phyloP scores from a whole-genome alignment of 2,113 vertebrate species.

The Mesoclemmys tuberculata region DNA sequence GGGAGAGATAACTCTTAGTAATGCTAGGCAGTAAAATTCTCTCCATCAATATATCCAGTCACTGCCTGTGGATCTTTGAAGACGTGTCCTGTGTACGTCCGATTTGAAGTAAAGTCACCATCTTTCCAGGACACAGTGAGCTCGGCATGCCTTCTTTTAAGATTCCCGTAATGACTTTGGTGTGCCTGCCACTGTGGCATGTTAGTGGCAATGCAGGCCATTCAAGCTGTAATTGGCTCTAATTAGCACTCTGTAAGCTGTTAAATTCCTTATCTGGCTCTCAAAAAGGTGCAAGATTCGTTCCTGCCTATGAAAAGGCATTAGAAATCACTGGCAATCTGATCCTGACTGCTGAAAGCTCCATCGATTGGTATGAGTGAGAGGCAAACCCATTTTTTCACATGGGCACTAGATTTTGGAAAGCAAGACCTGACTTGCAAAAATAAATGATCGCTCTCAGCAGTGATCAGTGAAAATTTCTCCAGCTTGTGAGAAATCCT shows the following conservation, averaged over 20 bases:
- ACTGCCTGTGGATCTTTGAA: not conserved
- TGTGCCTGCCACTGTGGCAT: not conserved
- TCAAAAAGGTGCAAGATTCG: not conserved
- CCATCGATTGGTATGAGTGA: slow-evolving; percentile 9
- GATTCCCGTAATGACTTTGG: not conserved
- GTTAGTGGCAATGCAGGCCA: not conserved
- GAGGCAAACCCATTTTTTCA: not conserved
- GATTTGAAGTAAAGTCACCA: not conserved
- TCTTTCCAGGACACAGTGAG: not conserved
- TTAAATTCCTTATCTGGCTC: slow-evolving; percentile 15
- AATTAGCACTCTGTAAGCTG: slow-evolving; percentile 13
- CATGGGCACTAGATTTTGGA: not conserved
- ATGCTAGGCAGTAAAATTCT: not conserved
- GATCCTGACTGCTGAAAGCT: slow-evolving; percentile 42
- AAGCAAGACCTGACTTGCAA: not conserved
- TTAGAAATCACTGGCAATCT: slow-evolving; percentile 29
- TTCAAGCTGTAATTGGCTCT: slow-evolving; percentile 18
- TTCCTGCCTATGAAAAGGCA: slow-evolving; percentile 43
- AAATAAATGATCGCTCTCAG: not conserved
- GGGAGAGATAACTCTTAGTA: not conserved
- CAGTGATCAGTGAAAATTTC: not conserved
- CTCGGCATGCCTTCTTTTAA: not conserved
- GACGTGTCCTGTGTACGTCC: too few species aligned
- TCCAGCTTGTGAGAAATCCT: not conserved
- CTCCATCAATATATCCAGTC: not conserved